Percentiles rank a stretch among this genome's conserved stretches.
These are phyloP conservation scores for Ichneumoninae sp. DNA, from an alignment of 2,888 invertebrate genomes.

Conservation along the genomic window DNA sequence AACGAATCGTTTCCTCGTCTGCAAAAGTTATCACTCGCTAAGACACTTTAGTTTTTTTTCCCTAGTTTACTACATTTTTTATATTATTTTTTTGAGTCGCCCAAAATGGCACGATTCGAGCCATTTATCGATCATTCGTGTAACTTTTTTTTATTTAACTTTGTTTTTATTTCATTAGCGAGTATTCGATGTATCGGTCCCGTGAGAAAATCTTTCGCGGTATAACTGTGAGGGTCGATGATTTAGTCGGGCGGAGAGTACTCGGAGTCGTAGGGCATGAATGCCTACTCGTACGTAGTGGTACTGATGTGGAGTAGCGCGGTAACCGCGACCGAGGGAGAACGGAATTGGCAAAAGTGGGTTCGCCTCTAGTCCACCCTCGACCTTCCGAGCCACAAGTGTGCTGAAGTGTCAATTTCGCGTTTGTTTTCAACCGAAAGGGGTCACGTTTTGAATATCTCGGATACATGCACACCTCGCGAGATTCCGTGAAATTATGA, in stretches of 20 bases:
- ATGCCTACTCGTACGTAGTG: conserved; percentile 43
- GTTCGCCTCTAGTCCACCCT: conserved; percentile 32
- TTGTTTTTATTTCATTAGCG: background rate
- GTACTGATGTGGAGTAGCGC: conserved; percentile 35
- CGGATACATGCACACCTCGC: conserved; percentile 39
- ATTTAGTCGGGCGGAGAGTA: conserved; percentile 22
- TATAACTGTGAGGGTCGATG: conserved; percentile 14
- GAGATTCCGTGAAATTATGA: background rate
- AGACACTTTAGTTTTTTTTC: background rate
- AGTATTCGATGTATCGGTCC: background rate
- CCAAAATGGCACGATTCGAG: background rate
- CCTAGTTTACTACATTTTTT: background rate
- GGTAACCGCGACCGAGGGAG: conserved; percentile 2
- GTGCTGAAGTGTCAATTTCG: conserved; percentile 62
- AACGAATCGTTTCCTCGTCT: conserved; percentile 1
- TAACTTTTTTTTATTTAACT: background rate
- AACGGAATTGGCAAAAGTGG: conserved; percentile 22
- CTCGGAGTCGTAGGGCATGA: conserved; percentile 23
- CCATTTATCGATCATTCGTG: too few relatives aligned
- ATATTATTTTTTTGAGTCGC: background rate
- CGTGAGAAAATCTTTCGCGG: background rate
- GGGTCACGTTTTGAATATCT: conserved; percentile 42
- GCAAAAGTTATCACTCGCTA: background rate
- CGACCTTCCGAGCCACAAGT: conserved; percentile 66
- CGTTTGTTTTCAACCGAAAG: conserved; percentile 45